Evolutionary conservation across 2,797 vertebrate genomes (phyloP), one percentile per base, ranked within the genome.

Genomic region (Aselliscus stoliczkanus): DNA sequence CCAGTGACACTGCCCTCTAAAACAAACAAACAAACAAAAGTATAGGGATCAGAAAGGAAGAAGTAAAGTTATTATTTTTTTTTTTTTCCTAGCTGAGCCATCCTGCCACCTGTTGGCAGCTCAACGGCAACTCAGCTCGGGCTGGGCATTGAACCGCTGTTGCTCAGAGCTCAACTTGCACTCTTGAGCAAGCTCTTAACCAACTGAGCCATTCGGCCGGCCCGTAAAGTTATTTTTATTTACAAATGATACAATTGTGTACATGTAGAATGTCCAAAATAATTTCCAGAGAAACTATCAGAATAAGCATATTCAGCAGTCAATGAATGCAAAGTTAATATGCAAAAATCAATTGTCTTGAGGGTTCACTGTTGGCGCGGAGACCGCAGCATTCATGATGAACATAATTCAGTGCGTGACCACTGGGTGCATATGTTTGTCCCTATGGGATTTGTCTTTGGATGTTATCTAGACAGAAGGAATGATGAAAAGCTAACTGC

Each of bases 381-480:
- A n/a, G n/a, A n/a, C n/a, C n/a, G n/a, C n/a, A 99, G 99, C 97
- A 98, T 97, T 95, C 96, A 99, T 99, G 98, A 98, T 99, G 95
- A 99, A 99, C 95, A 97, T 99, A 0, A 75, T 97, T 34, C 97
- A 98, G 97, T 99, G 7, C 99, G 99, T 15, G 98, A 99, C 0
- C 98, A 99, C 88, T 99, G 99, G 99, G 92, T 98, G 50, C 97
- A 99, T 90, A 80, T 99, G 79, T 75, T 99, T 17, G 98, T 99
- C 67, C 99, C 99, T 2, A 50, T 99, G 58, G 99, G 99, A 91
- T 99, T 99, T 96, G 97, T 99, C 52, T 1, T 99, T 17, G 99
- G 99, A 58, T 98, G 98, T 86, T 99, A 99, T 91, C 89, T 99
- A 50, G 99, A 99, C 98, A 99, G 96, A 97, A 97, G 29, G 96